A percentile compares a stretch with the other conserved stretches of the same genome.
phyloP scores from a whole-genome alignment of 2,113 vertebrate species.

The Nothoprocta perdicaria region DNA sequence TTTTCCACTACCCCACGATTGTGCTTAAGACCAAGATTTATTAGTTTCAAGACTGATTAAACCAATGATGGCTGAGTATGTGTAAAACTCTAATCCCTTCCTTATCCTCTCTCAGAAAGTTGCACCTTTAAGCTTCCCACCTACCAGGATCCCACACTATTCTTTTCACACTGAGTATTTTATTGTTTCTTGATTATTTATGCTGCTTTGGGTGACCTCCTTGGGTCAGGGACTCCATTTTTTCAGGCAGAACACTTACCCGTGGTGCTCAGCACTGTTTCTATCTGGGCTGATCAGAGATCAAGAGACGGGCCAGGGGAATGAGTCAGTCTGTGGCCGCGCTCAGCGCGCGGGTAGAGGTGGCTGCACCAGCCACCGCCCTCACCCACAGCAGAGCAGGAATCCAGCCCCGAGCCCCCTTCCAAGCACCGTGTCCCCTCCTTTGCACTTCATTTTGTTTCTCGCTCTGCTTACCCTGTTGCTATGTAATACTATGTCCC shows the following conservation, averaged over 20 bases:
- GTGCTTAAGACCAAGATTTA: background rate
- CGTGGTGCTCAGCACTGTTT: background rate
- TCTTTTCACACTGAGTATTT: background rate
- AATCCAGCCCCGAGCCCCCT: background rate
- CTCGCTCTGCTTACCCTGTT: background rate
- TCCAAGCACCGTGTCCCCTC: background rate
- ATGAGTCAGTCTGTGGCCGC: background rate
- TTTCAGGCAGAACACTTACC: background rate
- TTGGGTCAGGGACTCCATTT: background rate
- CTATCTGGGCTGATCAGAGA: background rate
- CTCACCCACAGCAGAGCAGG: background rate
- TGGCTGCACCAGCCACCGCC: no score
- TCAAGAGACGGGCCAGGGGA: background rate
- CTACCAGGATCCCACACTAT: background rate
- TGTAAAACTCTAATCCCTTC: background rate
- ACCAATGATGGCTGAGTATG: background rate
- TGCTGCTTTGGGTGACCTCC: constrained; percentile 9
- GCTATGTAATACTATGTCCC: background rate
- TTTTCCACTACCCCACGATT: background rate
- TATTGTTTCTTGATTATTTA: constrained; percentile 38
- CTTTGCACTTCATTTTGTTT: background rate
- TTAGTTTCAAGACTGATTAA: background rate
- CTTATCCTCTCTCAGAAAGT: background rate
- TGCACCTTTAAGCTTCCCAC: background rate
- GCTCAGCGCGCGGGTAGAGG: no score